These are phyloP conservation scores for Agelastica alni DNA, from an alignment of 2,888 invertebrate genomes.

Conservation along the genomic window DNA sequence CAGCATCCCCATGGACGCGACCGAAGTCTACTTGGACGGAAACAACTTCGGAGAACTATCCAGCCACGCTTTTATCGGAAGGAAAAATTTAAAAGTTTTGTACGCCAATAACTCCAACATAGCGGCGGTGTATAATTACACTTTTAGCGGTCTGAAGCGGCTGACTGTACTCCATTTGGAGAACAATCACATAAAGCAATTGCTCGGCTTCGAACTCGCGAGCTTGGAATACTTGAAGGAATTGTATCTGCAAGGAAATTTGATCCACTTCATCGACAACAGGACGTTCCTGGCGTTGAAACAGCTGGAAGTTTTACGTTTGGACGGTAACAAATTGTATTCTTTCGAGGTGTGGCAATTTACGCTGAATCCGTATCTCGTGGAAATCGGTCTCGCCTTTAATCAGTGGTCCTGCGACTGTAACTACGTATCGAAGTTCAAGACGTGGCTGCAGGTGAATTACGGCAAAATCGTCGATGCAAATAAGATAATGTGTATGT, in stretches of 20 bases:
- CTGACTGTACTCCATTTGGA: constrained; percentile 83
- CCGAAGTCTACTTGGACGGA: constrained; percentile 91
- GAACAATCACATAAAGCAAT: constrained; percentile 78
- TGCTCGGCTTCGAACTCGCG: constrained; percentile 82
- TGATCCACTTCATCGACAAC: constrained; percentile 81
- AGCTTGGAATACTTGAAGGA: constrained; percentile 82
- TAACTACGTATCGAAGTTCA: constrained; percentile 77
- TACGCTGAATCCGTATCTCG: constrained; percentile 79
- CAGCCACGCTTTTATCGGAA: constrained; percentile 88
- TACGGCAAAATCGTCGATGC: constrained; percentile 81
- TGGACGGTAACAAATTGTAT: constrained; percentile 82
- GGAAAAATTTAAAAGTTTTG: constrained; percentile 85
- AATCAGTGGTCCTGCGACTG: constrained; percentile 94
- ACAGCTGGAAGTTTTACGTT: constrained; percentile 79
- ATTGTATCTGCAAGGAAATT: constrained; percentile 85
- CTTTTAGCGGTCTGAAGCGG: constrained; percentile 84
- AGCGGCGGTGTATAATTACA: constrained; percentile 82
- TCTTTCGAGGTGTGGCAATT: constrained; percentile 88
- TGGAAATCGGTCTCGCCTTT: constrained; percentile 80
- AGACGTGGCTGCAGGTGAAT: constrained; percentile 78
- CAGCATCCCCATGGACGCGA: constrained; percentile 93
- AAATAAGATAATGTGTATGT: constrained; percentile 74
- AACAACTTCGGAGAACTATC: constrained; percentile 86
- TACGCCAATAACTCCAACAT: constrained; percentile 90
- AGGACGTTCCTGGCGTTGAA: constrained; percentile 80